phyloP scores from a whole-genome alignment of 2,113 vertebrate genomes.

The Antidorcas marsupialis region DNA sequence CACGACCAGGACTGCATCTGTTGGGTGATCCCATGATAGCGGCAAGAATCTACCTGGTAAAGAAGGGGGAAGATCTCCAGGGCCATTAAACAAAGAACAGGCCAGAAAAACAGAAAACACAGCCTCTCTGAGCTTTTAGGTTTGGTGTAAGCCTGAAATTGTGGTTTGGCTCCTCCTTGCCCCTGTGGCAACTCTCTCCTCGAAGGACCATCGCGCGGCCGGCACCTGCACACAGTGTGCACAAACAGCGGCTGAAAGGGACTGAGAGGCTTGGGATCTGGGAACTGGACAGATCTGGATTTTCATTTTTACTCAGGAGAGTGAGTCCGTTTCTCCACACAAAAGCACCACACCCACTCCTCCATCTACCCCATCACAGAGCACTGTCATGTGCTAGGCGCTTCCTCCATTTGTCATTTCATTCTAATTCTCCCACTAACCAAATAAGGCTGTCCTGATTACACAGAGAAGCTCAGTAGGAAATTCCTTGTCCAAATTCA shows the following conservation, averaged over 20 bases:
- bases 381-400: background rate
- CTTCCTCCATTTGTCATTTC: background rate
- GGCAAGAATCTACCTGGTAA: too few relatives aligned
- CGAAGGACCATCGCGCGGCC: fast-evolving
- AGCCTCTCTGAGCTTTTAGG: background rate
- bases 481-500: background rate
- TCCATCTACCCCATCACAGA: background rate
- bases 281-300: too few relatives aligned
- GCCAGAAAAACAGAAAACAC: background rate
- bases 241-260: background rate
- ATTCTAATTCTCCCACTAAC: background rate
- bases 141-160: background rate
- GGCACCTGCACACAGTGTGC: too few relatives aligned
- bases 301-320: background rate
- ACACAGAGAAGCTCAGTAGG: background rate
- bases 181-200: background rate
- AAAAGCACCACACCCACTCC: background rate
- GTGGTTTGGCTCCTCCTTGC: background rate
- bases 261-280: background rate
- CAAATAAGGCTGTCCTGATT: background rate
- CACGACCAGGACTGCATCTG: background rate
- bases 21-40: background rate
- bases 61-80: background rate
- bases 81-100: background rate
- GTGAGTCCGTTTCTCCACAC: background rate